phyloP scores from a whole-genome alignment of 2,113 vertebrate genomes.

The Orthonyx spaldingii region DNA sequence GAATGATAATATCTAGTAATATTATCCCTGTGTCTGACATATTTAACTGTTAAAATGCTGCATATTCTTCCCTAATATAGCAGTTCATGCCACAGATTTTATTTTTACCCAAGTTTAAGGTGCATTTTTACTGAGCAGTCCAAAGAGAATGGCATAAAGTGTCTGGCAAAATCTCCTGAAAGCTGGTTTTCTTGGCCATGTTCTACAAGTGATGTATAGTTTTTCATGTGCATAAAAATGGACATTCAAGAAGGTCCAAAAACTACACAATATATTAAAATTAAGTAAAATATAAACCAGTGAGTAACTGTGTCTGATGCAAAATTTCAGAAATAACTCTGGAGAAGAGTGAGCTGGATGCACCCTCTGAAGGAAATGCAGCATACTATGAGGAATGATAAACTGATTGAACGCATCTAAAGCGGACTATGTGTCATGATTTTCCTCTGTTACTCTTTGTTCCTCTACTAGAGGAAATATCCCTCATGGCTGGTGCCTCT shows the following conservation, averaged over 20 bases:
- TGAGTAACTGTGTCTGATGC: neutral
- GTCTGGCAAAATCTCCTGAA: neutral
- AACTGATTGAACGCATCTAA: neutral
- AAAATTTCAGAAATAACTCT: neutral
- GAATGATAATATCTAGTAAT: neutral
- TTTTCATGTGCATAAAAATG: neutral
- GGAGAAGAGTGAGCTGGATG: neutral
- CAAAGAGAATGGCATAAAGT: neutral
- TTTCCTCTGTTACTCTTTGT: neutral
- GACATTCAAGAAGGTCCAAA: neutral
- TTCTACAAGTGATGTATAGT: neutral
- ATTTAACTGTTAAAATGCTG: neutral
- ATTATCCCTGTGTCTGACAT: neutral
- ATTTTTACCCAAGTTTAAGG: neutral
- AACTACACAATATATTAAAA: neutral
- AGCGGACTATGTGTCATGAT: neutral
- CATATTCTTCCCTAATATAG: neutral
- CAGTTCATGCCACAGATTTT: neutral
- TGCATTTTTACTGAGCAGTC: neutral
- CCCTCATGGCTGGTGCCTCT: neutral
- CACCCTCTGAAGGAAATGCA: neutral
- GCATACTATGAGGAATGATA: neutral
- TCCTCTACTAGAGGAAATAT: neutral
- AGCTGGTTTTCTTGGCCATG: neutral
- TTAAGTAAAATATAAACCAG: neutral